Evolutionary conservation across 2,888 invertebrate genomes (phyloP), one percentile per base, ranked within the genome.

Genomic region (Pandemis heparana): DNA sequence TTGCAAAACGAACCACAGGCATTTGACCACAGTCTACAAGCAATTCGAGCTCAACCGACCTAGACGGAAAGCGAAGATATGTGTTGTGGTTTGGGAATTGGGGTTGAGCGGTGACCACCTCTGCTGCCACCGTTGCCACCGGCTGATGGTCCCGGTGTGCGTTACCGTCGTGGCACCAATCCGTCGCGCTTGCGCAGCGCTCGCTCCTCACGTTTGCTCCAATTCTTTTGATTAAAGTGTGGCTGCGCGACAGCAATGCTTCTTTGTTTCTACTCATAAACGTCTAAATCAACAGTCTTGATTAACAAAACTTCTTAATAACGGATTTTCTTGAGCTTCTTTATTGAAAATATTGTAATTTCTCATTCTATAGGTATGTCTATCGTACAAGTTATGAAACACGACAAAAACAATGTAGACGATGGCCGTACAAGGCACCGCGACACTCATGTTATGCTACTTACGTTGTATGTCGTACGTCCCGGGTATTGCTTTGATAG

Each of bases 1-100:
- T 74, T 70, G 43, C 70, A 60, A 70, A 70, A 74, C 70, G 56
- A 16, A 74, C 74, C 74, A 41, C 73, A 64, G 68, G 62, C 43
- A 70, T 53, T 60, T 60, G 64, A 70, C 51, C 60, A 53, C 39
- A 41, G 59, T 39, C 43, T 14, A 18, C 41, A 63, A 16, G 67
- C 46, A 71, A 71, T 41, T 32, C 12, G 65, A 71, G 63, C 63
- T 41, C 38, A 67, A 46, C 41, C 48, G 64, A 39, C 60, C 64
- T 18, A 67, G 64, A 65, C 69, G 60, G 73, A 69, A 69, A 64
- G 69, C 59, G 69, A 69, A 60, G 66, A 56, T 67, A 67, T 69
- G 60, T 23, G 69, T 63, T 69, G 16, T 43, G 14, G 61, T 5
- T 43, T 39, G 32, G 46, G 9, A 23, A 51, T 59, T 63, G 63